phyloP scores from a whole-genome alignment of 2,797 vertebrate genomes.

The Lepilemur septentrionalis region DNA sequence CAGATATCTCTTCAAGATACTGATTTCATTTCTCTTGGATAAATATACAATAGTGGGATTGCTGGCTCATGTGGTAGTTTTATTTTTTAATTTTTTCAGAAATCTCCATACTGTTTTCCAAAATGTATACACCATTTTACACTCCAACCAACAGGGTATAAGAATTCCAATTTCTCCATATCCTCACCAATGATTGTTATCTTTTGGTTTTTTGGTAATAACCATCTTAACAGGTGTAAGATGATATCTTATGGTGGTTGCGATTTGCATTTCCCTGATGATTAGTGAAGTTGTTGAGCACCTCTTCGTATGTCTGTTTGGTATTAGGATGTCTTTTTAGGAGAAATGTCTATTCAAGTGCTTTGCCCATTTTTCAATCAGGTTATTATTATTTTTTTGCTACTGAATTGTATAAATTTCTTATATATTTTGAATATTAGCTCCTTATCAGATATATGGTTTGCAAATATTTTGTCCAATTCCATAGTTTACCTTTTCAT shows the following conservation, averaged over 20 bases:
- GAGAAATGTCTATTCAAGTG: background rate
- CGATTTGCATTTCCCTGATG: background rate
- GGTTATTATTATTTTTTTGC: background rate
- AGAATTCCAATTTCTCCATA: background rate
- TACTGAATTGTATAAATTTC: background rate
- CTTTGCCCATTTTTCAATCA: background rate
- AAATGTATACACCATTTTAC: background rate
- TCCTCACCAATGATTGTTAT: background rate
- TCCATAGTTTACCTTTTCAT: background rate
- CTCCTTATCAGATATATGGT: background rate
- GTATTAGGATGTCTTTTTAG: background rate
- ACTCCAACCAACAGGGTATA: background rate
- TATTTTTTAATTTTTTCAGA: background rate
- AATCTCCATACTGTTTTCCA: background rate
- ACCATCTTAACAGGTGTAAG: background rate
- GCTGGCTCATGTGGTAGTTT: background rate
- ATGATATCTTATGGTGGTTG: background rate
- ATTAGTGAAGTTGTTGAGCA: background rate
- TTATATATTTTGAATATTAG: background rate
- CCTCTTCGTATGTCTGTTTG: background rate
- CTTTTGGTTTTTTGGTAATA: background rate
- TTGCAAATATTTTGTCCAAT: background rate
- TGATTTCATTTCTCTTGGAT: background rate
- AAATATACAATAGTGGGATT: background rate
- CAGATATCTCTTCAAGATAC: background rate